Percentiles rank a stretch among this genome's conserved stretches.
Evolutionary conservation across 2,888 invertebrate species (phyloP).

Genomic region (Apomyelois bistriatella): DNA sequence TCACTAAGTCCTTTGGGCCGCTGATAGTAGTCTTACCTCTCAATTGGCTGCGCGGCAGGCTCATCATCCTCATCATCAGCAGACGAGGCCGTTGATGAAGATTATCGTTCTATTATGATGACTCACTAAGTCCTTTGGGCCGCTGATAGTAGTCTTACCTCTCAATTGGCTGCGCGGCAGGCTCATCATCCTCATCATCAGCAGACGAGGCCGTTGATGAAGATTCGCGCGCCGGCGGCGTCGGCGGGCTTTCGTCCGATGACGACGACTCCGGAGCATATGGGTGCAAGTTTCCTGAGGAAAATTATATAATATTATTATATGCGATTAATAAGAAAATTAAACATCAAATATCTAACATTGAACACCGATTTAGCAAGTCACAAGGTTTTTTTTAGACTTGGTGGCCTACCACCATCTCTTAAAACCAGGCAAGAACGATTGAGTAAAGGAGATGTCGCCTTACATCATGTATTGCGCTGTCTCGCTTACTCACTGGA

Average conservation of each 20-base stretch:
- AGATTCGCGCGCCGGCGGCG: constrained; percentile 36
- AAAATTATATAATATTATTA: not conserved
- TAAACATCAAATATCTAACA: too few species aligned
- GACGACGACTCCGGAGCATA: constrained; percentile 37
- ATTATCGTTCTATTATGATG: constrained; percentile 20
- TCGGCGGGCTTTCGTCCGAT: constrained; percentile 45
- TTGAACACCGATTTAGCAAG: too few species aligned
- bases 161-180: constrained; percentile 21
- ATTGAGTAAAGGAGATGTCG: too few species aligned
- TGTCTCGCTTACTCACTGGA: too few species aligned
- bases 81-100: constrained; percentile 32
- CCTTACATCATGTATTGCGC: too few species aligned
- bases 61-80: constrained; percentile 58
- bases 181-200: constrained; percentile 55
- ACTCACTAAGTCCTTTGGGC: too few species aligned
- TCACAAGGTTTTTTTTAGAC: too few species aligned
- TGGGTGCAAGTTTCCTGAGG: constrained; percentile 44
- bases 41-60: constrained; percentile 19
- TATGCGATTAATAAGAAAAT: not conserved
- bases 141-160: constrained; percentile 29
- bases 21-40: constrained; percentile 31
- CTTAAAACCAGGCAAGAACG: too few species aligned
- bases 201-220: constrained; percentile 36
- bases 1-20: too few species aligned
- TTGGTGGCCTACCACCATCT: too few species aligned